These are phyloP conservation scores for Mycetomoellerius zeteki DNA, from an alignment of 1,140 invertebrate genomes.

Conservation along the genomic window DNA sequence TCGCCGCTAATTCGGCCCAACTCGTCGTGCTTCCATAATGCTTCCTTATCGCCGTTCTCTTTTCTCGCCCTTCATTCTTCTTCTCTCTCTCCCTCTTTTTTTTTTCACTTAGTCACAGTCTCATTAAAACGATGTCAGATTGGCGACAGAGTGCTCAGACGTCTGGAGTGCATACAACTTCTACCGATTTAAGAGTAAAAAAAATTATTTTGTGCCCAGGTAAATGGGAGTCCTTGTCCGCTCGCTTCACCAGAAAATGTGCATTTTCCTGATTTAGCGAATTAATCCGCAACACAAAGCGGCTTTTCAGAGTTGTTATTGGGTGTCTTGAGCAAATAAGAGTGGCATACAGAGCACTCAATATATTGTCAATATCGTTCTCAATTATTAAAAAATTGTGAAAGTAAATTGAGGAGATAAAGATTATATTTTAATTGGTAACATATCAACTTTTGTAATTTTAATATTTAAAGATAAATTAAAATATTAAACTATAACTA, in stretches of 20 bases:
- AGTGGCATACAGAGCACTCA: neutral
- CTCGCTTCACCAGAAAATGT: constrained; percentile 26
- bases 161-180: constrained; percentile 53
- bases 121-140: constrained; percentile 64
- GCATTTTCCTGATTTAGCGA: constrained; percentile 57
- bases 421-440: neutral
- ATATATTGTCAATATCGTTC: neutral
- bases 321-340: neutral
- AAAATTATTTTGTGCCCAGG: constrained; percentile 47
- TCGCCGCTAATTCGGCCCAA: constrained; percentile 79
- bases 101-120: constrained; percentile 9
- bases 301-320: constrained; percentile 7
- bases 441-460: neutral
- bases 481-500: neutral
- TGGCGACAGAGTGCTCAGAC: constrained; percentile 49
- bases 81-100: neutral
- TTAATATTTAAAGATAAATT: neutral
- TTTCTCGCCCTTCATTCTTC: neutral
- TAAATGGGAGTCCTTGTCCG: neutral
- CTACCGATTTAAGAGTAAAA: constrained; percentile 24
- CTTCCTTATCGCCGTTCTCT: constrained; percentile 60
- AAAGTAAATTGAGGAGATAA: neutral
- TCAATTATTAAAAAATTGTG: neutral
- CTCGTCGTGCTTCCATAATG: constrained; percentile 50
- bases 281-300: constrained; percentile 44